Conservation (phyloP, 2,888 invertebrate genomes). For the Cataglyphis rosenhaueri region DNA sequence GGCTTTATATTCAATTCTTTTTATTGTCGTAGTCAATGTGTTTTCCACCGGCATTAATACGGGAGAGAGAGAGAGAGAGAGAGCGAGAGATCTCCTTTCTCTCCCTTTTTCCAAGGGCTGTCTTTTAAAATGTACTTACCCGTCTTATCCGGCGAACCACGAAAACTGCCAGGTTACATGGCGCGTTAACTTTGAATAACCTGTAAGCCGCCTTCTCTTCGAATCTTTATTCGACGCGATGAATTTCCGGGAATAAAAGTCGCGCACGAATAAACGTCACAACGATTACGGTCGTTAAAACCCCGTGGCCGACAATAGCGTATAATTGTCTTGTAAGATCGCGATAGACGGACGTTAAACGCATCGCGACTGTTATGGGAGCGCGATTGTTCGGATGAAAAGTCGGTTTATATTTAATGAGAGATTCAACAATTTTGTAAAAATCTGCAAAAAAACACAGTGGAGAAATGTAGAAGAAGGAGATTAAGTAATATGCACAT, state of each 20-base stretch:
- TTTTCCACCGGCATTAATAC: slow-evolving; percentile 32
- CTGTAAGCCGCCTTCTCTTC: slow-evolving; percentile 38
- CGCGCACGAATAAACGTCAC: slow-evolving; percentile 17
- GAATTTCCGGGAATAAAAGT: slow-evolving; percentile 29
- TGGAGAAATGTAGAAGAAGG: not conserved
- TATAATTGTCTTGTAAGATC: slow-evolving; percentile 19
- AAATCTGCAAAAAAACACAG: not conserved
- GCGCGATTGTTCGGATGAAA: not conserved
- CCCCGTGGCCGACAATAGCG: not conserved
- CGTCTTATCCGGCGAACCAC: slow-evolving; percentile 7
- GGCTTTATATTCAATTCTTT: slow-evolving; percentile 49
- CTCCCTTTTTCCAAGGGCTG: not conserved
- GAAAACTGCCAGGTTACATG: slow-evolving; percentile 36
- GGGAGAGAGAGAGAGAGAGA: not conserved
- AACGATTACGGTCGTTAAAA: slow-evolving; percentile 5
- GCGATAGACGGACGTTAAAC: slow-evolving; percentile 11
- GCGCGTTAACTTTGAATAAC: slow-evolving; percentile 57
- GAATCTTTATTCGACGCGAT: slow-evolving; percentile 37
- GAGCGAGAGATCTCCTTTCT: not conserved
- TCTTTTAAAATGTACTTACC: slow-evolving; percentile 41
- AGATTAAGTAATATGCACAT: not conserved
- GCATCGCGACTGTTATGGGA: not conserved
- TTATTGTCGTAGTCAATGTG: slow-evolving; percentile 41
- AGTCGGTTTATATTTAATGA: slow-evolving; percentile 3
- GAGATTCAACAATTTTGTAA: not conserved